Evolutionary conservation across 2,113 vertebrate genomes (phyloP), one percentile per base, ranked within the genome.

Genomic region (Nicator chloris): DNA sequence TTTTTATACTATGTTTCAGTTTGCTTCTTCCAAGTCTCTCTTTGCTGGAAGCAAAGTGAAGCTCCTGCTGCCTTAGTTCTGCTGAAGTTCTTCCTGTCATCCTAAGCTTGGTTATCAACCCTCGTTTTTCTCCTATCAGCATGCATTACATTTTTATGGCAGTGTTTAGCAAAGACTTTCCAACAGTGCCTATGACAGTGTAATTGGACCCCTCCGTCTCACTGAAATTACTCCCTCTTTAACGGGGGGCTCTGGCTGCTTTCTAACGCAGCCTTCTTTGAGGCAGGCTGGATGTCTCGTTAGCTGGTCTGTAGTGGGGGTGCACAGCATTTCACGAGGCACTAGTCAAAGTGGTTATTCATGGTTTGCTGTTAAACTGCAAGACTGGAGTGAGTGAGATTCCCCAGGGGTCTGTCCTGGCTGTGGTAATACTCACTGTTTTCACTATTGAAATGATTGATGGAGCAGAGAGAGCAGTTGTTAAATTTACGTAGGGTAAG

Each of bases 391-490:
- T 54, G 64, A 94, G 86, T 78, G 91, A 63, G 65, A 78, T 82
- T 94, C 80, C 88, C 69, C 51, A 60, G 56, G 44, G 60, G 37
- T 84, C 83, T 95, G 51, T 88, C 82, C 47, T 71, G 88, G 51
- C 92, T 93, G 73, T 75, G 80, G 64, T 93, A 81, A 73, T 88
- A 83, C 51, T 94, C 56, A 81, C 51, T 86, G 80, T 95, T 95
- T 92, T 88, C 68, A 93, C 91, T 92, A 92, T 17, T 92, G 82
- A 78, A 93, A 83, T 88, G 80, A 86, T n/a, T 26, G 76, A 86
- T 86, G 64, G 35, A 88, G 47, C 79, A 72, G 75, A 76, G 61
- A 93, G 50, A 61, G 59, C 35, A 71, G 60, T 90, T 81, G 77
- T 35, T 95, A 81, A 81, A 84, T 88, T 92, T 86, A 64, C 65